Conservation (phyloP, 1,140 invertebrate species). For the Drosophila erecta region DNA sequence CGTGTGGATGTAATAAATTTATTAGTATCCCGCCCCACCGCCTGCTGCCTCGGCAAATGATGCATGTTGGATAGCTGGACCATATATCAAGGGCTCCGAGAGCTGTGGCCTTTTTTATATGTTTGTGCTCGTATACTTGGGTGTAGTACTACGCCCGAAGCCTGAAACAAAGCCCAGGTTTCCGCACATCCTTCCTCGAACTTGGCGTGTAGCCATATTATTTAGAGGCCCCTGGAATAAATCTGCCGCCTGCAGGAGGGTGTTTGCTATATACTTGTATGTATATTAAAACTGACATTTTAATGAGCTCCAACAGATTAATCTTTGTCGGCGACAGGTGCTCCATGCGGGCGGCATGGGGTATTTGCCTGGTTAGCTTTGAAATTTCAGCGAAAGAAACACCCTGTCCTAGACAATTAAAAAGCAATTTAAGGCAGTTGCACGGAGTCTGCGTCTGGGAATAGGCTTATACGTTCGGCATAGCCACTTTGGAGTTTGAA, state of each 20-base stretch:
- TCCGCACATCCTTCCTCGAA: slow-evolving; percentile 53
- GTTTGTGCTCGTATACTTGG: no score
- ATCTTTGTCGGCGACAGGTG: slow-evolving; percentile 65
- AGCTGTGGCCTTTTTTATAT: slow-evolving; percentile 25
- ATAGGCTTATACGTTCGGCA: slow-evolving; percentile 6
- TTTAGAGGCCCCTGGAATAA: slow-evolving; percentile 51
- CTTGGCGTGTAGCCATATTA: slow-evolving; percentile 69
- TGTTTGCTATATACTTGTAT: slow-evolving; percentile 34
- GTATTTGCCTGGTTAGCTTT: slow-evolving; percentile 19
- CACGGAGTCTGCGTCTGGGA: slow-evolving; percentile 19
- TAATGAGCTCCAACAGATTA: slow-evolving; percentile 79
- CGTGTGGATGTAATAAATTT: slow-evolving; percentile 73
- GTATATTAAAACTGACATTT: slow-evolving; percentile 76
- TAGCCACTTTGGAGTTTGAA: slow-evolving; percentile 40
- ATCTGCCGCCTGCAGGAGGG: slow-evolving; percentile 11
- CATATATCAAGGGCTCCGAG: slow-evolving; percentile 51
- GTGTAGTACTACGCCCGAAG: neutral
- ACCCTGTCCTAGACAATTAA: slow-evolving; percentile 38
- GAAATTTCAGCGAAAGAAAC: neutral
- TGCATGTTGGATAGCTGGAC: slow-evolving; percentile 63
- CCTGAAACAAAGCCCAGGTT: slow-evolving; percentile 56
- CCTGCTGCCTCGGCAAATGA: slow-evolving; percentile 60
- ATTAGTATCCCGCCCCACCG: slow-evolving; percentile 54
- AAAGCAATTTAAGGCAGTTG: slow-evolving; percentile 49
- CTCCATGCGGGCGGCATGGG: slow-evolving; percentile 1